Percentiles rank a stretch among this genome's conserved stretches.
Conservation (phyloP, 1,140 invertebrate genomes). For the Pemphigus obesinymphae region DNA sequence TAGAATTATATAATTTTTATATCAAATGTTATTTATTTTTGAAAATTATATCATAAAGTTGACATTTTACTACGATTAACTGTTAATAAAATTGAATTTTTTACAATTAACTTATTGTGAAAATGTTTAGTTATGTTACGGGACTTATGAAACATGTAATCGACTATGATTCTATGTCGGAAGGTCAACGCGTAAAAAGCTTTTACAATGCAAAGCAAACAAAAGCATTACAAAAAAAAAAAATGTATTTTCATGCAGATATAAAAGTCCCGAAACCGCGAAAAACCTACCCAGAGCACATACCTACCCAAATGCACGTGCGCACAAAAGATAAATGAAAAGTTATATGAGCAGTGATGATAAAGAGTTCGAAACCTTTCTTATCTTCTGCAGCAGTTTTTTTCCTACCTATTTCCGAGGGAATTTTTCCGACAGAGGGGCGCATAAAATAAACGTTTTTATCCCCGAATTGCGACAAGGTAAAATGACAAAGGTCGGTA, state of each 20-base stretch:
- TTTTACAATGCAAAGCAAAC: not conserved
- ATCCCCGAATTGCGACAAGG: not conserved
- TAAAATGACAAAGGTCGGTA: not conserved
- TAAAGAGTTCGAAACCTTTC: not conserved
- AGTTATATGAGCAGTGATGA: slow-evolving; percentile 1
- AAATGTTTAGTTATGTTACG: no score
- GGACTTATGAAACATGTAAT: no score
- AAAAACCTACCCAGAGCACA: not conserved
- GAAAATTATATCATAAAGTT: no score
- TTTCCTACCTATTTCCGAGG: not conserved
- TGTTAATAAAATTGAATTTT: no score
- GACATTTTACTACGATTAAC: no score
- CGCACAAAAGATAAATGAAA: slow-evolving; percentile 16
- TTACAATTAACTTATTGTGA: no score
- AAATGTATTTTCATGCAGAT: not conserved
- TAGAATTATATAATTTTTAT: no score
- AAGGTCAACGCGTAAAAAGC: not conserved
- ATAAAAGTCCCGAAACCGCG: not conserved
- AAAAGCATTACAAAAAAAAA: not conserved
- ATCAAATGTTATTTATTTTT: no score
- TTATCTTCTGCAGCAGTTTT: not conserved
- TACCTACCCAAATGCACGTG: no score
- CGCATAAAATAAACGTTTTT: not conserved
- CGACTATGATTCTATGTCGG: not conserved
- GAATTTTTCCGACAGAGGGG: not conserved